phyloP scores from a whole-genome alignment of 2,888 invertebrate species.

The Caenorhabditis doughertyi region DNA sequence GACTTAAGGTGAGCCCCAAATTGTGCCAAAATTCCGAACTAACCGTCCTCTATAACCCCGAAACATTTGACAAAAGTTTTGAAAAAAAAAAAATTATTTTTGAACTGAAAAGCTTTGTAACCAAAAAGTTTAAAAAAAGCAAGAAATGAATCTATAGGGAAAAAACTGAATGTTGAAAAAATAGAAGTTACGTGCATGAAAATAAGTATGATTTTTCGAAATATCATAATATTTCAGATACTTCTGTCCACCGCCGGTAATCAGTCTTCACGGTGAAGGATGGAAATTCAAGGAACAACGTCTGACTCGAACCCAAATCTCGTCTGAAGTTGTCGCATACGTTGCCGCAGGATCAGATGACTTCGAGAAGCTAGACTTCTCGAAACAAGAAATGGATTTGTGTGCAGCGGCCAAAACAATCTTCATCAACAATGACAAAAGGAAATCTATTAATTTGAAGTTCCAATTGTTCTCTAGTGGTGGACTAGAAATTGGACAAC shows the following conservation, averaged over 20 bases:
- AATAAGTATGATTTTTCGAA: no score
- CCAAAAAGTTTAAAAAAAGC: no score
- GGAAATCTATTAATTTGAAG: constrained; percentile 98
- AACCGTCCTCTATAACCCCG: no score
- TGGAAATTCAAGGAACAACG: constrained; percentile 98
- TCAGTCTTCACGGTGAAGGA: constrained; percentile 97
- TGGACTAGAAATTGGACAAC: constrained; percentile 97
- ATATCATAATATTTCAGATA: constrained; percentile 85
- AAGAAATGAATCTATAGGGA: no score
- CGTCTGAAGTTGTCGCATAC: constrained; percentile 92
- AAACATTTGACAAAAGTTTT: no score
- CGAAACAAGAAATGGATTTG: constrained; percentile 87
- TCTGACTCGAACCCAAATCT: no score
- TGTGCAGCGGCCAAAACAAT: constrained; percentile 99
- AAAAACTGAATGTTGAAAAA: no score
- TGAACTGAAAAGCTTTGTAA: no score
- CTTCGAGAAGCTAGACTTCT: constrained; percentile 91
- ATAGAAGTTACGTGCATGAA: background rate
- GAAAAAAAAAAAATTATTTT: no score
- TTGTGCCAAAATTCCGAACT: no score
- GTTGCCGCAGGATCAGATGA: constrained; percentile 97
- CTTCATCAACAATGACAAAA: constrained; percentile 98
- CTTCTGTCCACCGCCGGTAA: constrained; percentile 99
- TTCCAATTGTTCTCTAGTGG: constrained; percentile 99
- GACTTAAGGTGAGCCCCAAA: no score